Evolutionary conservation across 2,888 invertebrate genomes (phyloP), one percentile per base, ranked within the genome.

Genomic region (Ptychoptera albimana): DNA sequence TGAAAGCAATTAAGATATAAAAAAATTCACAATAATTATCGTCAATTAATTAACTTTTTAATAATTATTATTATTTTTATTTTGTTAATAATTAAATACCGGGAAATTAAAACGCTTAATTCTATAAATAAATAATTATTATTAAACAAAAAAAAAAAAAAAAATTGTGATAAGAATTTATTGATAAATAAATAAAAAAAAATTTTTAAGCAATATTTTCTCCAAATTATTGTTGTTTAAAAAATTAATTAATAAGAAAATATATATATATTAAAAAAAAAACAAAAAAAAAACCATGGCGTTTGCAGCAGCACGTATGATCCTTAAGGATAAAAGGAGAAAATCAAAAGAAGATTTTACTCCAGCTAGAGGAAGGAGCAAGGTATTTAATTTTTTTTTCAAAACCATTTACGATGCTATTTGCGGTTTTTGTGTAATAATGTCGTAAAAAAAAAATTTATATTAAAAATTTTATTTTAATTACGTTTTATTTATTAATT

Each of bases 221-320:
- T 7, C 32, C 6, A 4, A 11, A 32, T 32, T 32, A 32, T n/a
- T n/a, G n/a, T n/a, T n/a, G n/a, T n/a, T n/a, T n/a, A 32, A 14
- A 13, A 13, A 40, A 15, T 44, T 38, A 42, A 35, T 16, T 45
- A 45, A 31, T 10, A 14, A 16, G 37, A 45, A 48, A 49, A 46
- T 47, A 37, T 45, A 50, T 13, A 36, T 36, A 36, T 5, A 12
- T 13, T 36, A 36, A 13, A 36, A 2, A 11, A 36, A 36, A 36
- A 8, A 36, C 2, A 36, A 36, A 8, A 32, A 32, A 32, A n/a
- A 8, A 32, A 55, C 71, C 55, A 84, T 84, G 84, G 84, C 84
- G 63, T 84, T 84, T 61, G 84, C 84, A 39, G 84, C 84, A 38
- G 84, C 84, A 44, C 75, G 84, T 44, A 84, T 84, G 83, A 84